Evolutionary conservation across 2,888 invertebrate species (phyloP), one percentile per base, ranked within the genome.

Genomic region (Crematogaster levior): DNA sequence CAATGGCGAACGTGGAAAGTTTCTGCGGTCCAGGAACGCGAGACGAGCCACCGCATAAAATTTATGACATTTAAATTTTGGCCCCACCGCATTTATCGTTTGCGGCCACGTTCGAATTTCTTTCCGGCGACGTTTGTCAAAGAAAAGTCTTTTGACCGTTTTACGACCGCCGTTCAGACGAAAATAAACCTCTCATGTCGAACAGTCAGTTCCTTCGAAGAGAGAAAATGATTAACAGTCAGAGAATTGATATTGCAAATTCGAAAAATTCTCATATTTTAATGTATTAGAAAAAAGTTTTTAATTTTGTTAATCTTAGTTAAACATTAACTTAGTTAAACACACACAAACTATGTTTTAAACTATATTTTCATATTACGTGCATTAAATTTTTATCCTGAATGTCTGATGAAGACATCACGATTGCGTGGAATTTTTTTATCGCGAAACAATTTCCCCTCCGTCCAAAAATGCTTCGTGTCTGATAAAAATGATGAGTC

Each of bases 11-110:
- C 75, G 82, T 73, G 84, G n/a, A 58, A 40, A 56, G 77, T 66
- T 43, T 27, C 34, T 73, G 34, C 65, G 34, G 63, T 46, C 40
- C 43, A 34, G 18, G 27, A 65, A 65, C 56, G 34, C 77, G 43
- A 53, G 70, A 30, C 37, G 72, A 82, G 83, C 58, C 46, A 82
- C 66, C 84, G 48, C 66, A 80, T 73, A 84, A 91, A 90, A 91
- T 91, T 91, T 91, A 91, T 90, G 90, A 84, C 91, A 84, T 89
- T 91, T 84, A 87, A 91, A 90, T 90, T 90, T 89, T 83, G 86
- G 85, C 63, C 58, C 61, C 84, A 53, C 65, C 21, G 83, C 83
- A 80, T 88, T 91, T 90, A 90, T 88, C 87, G 88, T 91, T 66
- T 82, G 79, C 85, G 75, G 87, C 61, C 70, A 48, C 65, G 77